phyloP scores from a whole-genome alignment of 2,797 vertebrate genomes.

The Halcyon leucocephala region DNA sequence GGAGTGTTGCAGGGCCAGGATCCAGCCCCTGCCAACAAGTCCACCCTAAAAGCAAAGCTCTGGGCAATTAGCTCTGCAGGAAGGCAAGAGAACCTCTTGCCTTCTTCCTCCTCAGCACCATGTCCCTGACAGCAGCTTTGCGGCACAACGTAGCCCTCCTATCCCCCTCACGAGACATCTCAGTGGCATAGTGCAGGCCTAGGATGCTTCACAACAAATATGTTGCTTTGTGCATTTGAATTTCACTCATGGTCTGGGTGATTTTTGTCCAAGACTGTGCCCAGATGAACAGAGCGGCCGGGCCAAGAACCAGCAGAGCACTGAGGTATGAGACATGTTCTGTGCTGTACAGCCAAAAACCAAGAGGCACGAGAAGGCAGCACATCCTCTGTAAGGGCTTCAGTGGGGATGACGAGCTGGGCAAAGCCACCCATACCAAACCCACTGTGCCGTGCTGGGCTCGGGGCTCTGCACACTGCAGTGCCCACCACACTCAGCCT shows the following conservation, averaged over 20 bases:
- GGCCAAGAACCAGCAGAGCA: not conserved
- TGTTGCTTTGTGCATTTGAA: not conserved
- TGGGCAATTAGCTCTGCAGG: not conserved
- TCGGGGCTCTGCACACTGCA: not conserved
- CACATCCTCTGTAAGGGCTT: not conserved
- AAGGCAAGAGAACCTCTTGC: not conserved
- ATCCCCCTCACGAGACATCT: not conserved
- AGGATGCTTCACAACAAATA: not conserved
- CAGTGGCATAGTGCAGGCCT: not conserved
- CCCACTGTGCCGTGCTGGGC: not conserved
- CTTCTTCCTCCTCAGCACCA: not conserved
- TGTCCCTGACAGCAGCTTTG: not conserved
- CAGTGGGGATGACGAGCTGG: not conserved
- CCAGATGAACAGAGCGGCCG: rapidly evolving
- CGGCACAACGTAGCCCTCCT: not conserved
- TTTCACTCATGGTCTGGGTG: not conserved
- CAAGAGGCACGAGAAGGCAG: not conserved
- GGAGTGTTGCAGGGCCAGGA: not conserved
- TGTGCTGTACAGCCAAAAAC: not conserved
- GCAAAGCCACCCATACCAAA: not conserved
- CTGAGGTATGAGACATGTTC: not conserved
- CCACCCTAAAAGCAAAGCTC: not conserved
- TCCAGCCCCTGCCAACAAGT: not conserved
- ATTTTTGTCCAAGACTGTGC: not conserved
- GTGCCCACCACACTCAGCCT: not conserved